These are phyloP conservation scores for Lutraria lutraria DNA, from an alignment of 2,888 invertebrate genomes.

Conservation along the genomic window DNA sequence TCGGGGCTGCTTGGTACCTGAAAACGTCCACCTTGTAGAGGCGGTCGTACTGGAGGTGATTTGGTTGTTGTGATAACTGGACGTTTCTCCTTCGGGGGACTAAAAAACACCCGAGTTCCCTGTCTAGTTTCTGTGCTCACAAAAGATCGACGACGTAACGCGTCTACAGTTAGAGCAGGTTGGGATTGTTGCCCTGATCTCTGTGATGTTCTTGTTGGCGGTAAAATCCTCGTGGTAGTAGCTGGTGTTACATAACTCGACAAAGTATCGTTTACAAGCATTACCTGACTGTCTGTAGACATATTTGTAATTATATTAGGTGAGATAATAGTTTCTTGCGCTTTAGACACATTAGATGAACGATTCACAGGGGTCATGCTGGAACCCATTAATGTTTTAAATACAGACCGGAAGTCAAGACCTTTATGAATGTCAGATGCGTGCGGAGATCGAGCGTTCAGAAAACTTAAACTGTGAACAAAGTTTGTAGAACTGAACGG, in stretches of 20 bases:
- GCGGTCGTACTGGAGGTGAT: neutral
- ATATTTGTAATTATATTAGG: neutral
- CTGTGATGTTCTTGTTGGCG: neutral
- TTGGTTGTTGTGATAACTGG: neutral
- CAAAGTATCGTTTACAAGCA: neutral
- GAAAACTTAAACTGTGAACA: neutral
- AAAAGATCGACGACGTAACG: neutral
- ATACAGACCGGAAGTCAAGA: neutral
- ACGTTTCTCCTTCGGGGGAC: constrained; percentile 15
- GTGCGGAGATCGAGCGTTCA: neutral
- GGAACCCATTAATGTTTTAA: neutral
- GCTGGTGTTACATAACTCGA: neutral
- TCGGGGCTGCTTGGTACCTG: constrained; percentile 27
- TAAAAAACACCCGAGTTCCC: constrained; percentile 17
- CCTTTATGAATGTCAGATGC: neutral
- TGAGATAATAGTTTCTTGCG: neutral
- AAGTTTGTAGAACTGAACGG: neutral
- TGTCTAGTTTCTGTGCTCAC: constrained; percentile 28
- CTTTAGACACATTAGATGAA: neutral
- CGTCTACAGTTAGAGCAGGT: neutral
- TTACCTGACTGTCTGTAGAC: neutral
- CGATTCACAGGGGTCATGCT: neutral
- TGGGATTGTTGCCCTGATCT: neutral
- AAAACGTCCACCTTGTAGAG: neutral
- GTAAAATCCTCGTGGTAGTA: neutral